Conservation (phyloP, 2,888 invertebrate species). For the Noctua janthe region DNA sequence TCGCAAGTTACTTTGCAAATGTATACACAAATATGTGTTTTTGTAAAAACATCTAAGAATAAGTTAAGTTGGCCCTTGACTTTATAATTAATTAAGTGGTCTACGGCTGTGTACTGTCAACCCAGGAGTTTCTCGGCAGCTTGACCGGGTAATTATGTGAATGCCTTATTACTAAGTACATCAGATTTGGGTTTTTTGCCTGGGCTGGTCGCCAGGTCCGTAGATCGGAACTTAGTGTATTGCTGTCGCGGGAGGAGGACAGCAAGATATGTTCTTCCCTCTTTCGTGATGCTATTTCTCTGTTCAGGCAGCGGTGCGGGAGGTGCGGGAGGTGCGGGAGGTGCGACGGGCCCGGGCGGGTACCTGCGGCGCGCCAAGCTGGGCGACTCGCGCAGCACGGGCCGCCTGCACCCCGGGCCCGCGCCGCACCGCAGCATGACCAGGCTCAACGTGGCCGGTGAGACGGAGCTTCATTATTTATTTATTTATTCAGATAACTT, state of each 20-base stretch:
- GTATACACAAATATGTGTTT: not conserved
- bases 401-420: conserved; percentile 92
- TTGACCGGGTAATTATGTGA: no score
- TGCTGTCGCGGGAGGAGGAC: not conserved
- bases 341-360: conserved; percentile 69
- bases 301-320: conserved; percentile 42
- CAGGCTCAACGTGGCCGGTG: conserved; percentile 93
- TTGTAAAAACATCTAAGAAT: not conserved
- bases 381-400: conserved; percentile 94
- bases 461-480: not conserved
- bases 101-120: no score
- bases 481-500: not conserved
- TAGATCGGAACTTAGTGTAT: not conserved
- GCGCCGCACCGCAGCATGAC: conserved; percentile 95
- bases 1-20: not conserved
- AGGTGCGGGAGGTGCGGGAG: conserved; percentile 45
- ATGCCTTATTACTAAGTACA: not conserved
- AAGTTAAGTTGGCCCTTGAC: no score
- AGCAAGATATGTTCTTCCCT: not conserved
- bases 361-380: conserved; percentile 92
- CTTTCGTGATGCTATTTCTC: not conserved
- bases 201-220: not conserved
- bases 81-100: no score
- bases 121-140: no score
- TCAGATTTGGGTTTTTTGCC: not conserved